Evolutionary conservation across 2,113 vertebrate genomes (phyloP).

Genomic region (Microtus richardsoni): DNA sequence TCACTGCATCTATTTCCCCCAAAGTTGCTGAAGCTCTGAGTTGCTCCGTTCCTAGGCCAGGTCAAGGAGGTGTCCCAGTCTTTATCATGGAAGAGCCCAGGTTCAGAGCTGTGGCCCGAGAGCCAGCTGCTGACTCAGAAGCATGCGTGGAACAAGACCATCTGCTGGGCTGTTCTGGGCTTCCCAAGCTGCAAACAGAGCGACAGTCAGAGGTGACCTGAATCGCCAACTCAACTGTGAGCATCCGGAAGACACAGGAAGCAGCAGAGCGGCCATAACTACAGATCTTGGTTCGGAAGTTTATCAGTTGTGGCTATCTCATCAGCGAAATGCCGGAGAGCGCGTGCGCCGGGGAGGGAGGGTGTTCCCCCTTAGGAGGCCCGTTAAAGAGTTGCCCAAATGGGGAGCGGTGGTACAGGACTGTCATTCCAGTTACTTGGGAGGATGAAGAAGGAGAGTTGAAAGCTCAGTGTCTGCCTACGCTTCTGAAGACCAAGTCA

Average conservation of each 20-base stretch:
- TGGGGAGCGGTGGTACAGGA: background rate
- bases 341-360: fast-evolving
- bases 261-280: background rate
- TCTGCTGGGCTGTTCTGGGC: slow-evolving; percentile 1
- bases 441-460: background rate
- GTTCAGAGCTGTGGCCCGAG: background rate
- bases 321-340: background rate
- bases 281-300: too few species aligned
- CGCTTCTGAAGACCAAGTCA: background rate
- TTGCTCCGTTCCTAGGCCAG: background rate
- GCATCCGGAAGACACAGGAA: too few species aligned
- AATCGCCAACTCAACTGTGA: background rate
- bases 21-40: slow-evolving; percentile 47
- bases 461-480: background rate
- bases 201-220: background rate
- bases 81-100: background rate
- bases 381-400: background rate
- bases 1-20: background rate
- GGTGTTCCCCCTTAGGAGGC: background rate
- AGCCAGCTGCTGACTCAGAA: slow-evolving; percentile 8
- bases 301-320: background rate
- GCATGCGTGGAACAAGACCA: background rate
- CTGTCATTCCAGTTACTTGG: background rate
- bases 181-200: background rate
- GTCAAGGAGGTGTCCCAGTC: background rate